Base-by-base conservation (phyloP, 2,113 vertebrate species). In the Nothoprocta perdicaria region DNA sequence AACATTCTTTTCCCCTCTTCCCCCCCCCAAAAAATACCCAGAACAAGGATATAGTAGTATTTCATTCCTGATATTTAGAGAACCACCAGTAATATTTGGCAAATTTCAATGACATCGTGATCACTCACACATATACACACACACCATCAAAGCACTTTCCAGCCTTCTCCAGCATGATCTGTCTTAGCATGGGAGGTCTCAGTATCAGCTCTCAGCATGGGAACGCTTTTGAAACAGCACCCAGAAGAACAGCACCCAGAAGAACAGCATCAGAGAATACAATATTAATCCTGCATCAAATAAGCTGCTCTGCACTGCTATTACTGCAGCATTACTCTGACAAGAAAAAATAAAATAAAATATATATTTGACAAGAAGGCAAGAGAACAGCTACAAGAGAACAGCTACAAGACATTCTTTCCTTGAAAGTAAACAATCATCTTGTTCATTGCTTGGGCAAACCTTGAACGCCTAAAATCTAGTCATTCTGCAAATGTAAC, bases 401-500 rank as follows among this genome's bases (percentile, higher is more conserved):
- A 71, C 40, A 91, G 43, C 46, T 77, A 91, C 40, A 17, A 88
- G 26, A 79, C 93, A 52, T 91, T 61, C 19, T 41, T 88, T 57
- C 46, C 23, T 53, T 80, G 35, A 15, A 83, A 71, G 61, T 72
- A 93, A 85, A 74, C 67, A 85, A 89, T 31, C 24, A 38, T 7
- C 3, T 31, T 33, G 29, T n/a, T n/a, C 45, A 40, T 45, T 83
- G 50, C 43, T 82, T 71, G 79, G 77, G 38, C 52, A 92, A 89
- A 65, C 72, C 68, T 90, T 75, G 68, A 88, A 45, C 76, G 89
- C 65, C 86, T 61, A 71, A 89, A 92, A 83, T 26, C 68, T 57
- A 78, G n/a, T 65, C 57, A 65, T 26, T 91, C 79, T 57, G 65
- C 52, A 85, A 87, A 83, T 19, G 61, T 50, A 90, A 41, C 11